Conservation (phyloP, 2,797 vertebrate species). For the Acanthurus tractus region DNA sequence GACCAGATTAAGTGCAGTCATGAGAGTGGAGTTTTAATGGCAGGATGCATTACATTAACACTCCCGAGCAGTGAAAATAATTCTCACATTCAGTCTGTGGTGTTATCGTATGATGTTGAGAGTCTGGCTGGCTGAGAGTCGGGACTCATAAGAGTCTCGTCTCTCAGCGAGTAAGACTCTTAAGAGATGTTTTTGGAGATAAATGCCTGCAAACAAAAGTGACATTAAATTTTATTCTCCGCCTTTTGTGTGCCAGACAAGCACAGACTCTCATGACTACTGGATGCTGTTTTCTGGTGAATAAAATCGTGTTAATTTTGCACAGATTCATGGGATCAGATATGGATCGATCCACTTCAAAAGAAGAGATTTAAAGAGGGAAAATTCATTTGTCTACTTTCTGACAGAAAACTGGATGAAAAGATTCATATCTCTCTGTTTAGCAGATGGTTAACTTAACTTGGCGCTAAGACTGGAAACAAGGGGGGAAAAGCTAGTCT, state of each 20-base stretch:
- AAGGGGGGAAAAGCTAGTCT: no score
- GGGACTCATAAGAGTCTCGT: background rate
- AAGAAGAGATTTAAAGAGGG: no score
- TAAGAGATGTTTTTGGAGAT: slow-evolving; percentile 4
- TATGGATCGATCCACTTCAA: no score
- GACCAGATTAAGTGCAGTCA: slow-evolving; percentile 28
- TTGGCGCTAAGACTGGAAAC: background rate
- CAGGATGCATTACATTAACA: slow-evolving; percentile 37
- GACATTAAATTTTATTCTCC: background rate
- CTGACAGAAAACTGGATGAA: background rate
- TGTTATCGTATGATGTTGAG: slow-evolving; percentile 9
- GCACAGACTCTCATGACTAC: background rate
- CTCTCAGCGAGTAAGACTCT: background rate
- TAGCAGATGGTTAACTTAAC: background rate
- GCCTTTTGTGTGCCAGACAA: background rate
- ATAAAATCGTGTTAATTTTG: background rate
- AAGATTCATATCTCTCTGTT: background rate
- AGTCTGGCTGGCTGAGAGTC: background rate
- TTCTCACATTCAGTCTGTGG: slow-evolving; percentile 32
- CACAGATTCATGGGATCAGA: no score
- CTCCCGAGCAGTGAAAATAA: slow-evolving; percentile 5
- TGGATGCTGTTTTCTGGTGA: background rate
- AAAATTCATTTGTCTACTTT: background rate
- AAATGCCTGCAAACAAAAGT: background rate
- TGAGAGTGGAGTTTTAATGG: slow-evolving; percentile 20